A percentile compares a stretch with the other conserved stretches of the same genome.
Conservation (phyloP, 2,888 invertebrate genomes). For the Rhopalosiphum nymphaeae region DNA sequence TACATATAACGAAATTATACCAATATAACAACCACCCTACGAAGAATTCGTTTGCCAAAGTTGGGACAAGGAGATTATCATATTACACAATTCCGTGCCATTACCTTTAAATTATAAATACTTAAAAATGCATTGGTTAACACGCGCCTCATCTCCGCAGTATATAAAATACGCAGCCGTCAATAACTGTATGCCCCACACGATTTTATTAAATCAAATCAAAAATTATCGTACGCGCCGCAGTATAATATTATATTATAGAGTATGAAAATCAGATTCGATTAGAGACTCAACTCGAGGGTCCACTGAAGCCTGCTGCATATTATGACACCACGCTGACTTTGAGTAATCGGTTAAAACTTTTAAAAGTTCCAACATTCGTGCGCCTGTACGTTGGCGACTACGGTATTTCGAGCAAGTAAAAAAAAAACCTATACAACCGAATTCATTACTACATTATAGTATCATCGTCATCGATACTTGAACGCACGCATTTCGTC, state of each 20-base stretch:
- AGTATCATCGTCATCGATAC: not conserved
- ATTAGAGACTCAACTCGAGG: not conserved
- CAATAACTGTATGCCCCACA: not conserved
- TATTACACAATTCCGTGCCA: conserved; percentile 37
- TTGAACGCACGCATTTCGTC: conserved; percentile 27
- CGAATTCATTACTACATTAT: not conserved
- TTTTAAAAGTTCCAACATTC: not conserved
- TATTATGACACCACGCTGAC: not conserved
- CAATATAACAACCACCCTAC: conserved; percentile 47
- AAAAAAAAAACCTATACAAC: not conserved
- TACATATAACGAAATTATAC: conserved; percentile 53
- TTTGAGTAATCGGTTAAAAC: not conserved
- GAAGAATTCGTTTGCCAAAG: conserved; percentile 24
- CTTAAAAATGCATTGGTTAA: conserved; percentile 50
- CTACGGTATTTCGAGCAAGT: not conserved
- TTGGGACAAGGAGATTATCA: conserved; percentile 33
- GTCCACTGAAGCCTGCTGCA: not conserved
- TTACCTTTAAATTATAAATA: conserved; percentile 45
- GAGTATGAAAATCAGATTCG: not conserved
- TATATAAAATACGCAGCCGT: not conserved
- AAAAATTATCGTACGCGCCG: not conserved
- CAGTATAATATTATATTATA: not conserved
- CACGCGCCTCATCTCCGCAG: not conserved
- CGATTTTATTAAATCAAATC: conserved; percentile 23
- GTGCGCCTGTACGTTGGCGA: not conserved